These are phyloP conservation scores for Gymnobelideus leadbeateri DNA, from an alignment of 2,113 vertebrate species.

Conservation along the genomic window DNA sequence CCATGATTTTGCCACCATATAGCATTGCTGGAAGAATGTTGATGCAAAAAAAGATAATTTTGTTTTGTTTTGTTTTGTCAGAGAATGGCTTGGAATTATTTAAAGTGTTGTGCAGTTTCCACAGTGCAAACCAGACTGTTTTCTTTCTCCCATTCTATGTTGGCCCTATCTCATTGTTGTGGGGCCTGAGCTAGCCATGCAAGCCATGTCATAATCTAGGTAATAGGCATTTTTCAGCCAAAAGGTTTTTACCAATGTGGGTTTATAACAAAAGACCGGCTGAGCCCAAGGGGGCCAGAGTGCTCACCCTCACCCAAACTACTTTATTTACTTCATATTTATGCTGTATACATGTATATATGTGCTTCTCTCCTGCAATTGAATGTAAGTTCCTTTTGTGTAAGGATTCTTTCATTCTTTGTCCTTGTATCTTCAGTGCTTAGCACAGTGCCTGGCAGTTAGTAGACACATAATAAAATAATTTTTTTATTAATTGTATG, in stretches of 20 bases:
- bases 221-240: background rate
- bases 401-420: background rate
- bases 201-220: background rate
- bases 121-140: background rate
- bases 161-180: background rate
- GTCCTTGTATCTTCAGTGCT: background rate
- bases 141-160: background rate
- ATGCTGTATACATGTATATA: background rate
- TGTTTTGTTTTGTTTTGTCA: background rate
- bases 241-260: background rate
- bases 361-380: background rate
- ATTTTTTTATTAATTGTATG: background rate
- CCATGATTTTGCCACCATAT: background rate
- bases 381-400: background rate
- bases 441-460: background rate
- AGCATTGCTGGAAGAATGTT: background rate
- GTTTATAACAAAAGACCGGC: background rate
- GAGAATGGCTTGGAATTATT: background rate
- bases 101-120: background rate
- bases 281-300: background rate
- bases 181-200: background rate
- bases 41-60: background rate
- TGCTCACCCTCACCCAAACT: background rate
- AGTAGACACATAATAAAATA: background rate
- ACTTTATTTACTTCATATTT: background rate